Evolutionary conservation across 2,797 vertebrate species (phyloP), one percentile per base, ranked within the genome.

Genomic region (Vultur gryphus): DNA sequence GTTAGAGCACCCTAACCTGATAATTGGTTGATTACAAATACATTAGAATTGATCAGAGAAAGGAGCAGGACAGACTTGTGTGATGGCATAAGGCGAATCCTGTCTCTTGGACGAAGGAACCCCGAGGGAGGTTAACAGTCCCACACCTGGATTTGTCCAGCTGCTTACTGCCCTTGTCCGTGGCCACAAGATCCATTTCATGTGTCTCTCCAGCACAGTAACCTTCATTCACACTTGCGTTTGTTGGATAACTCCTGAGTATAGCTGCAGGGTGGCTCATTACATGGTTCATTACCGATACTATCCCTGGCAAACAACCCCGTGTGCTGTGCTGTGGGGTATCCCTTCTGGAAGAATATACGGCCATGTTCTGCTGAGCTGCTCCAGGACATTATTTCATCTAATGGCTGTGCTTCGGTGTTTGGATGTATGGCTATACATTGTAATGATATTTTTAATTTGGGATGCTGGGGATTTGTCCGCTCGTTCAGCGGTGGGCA

Each of bases 251-350:
- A 84, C 71, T 91, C 92, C 79, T 66, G 90, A 65, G 64, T 33
- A 0, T 84, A 91, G 92, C 95, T 96, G 97, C 96, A 55, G 95
- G 89, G 93, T 92, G 90, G 87, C 90, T 96, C 89, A 84, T 96
- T 96, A 93, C 93, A 91, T 66, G 94, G 93, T 59, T 95, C 97
- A 92, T 97, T 97, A 97, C 87, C 33, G 0, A 37, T 59, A 54
- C 84, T 66, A 76, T 94, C 92, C 92, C 95, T 97, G 96, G 95
- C 95, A 92, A 76, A 93, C 58, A 92, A 52, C 33, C 72, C 84
- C 0, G 2, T 73, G 78, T 75, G 87, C 86, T 46, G 73, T 54
- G 83, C 88, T 89, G 81, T 41, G 81, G 89, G 94, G 28, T 81
- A 9, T 89, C 72, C 92, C 93, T 96, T 41, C 84, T 65, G 79